Evolutionary conservation across 2,113 vertebrate species (phyloP).

Genomic region (Dipodomys merriami): DNA sequence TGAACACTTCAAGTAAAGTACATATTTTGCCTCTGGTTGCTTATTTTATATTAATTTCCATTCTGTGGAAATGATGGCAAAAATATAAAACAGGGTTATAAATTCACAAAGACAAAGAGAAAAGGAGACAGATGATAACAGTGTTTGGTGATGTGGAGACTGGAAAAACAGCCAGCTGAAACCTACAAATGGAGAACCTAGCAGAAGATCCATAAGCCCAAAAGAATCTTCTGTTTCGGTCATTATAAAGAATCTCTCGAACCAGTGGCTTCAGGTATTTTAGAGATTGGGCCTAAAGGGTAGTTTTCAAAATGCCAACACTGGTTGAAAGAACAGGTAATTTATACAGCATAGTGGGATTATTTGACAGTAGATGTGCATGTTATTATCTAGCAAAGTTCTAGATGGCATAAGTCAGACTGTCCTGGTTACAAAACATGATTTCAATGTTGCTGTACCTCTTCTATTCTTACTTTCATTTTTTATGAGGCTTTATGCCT

Average conservation of each 20-base stretch:
- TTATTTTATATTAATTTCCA: not conserved
- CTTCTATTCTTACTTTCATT: not conserved
- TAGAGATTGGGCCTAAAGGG: not conserved
- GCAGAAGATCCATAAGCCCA: not conserved
- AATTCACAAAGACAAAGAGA: constrained; percentile 1
- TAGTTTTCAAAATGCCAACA: not conserved
- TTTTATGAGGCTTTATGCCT: not conserved
- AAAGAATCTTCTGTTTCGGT: not conserved
- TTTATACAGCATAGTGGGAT: not conserved
- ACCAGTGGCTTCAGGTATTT: not conserved
- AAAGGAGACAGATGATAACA: not conserved
- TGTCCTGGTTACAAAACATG: not conserved
- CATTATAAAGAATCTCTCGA: not conserved
- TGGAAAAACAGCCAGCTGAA: not conserved
- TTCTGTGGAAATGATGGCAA: not conserved
- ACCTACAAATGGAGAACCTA: not conserved
- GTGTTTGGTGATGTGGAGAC: not conserved
- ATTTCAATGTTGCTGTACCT: not conserved
- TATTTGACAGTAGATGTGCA: constrained; percentile 4
- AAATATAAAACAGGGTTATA: constrained; percentile 11
- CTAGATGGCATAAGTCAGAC: not conserved
- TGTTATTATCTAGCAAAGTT: not conserved
- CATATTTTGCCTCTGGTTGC: not conserved
- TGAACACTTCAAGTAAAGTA: not conserved
- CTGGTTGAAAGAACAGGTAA: not conserved